These are phyloP conservation scores for Nomada goodeniana DNA, from an alignment of 2,888 invertebrate species.

Conservation along the genomic window DNA sequence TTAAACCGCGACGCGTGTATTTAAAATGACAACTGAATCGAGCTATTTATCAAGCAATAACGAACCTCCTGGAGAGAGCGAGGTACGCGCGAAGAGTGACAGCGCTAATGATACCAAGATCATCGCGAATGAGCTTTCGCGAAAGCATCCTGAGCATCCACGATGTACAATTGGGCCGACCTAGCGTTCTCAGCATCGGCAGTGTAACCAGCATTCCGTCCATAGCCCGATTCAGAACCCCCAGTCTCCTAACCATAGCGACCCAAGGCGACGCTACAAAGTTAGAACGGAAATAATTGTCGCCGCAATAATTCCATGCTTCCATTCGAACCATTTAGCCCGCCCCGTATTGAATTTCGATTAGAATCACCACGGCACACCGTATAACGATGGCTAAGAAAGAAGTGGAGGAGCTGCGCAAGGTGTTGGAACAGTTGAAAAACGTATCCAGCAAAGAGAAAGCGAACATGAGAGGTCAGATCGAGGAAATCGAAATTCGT, in stretches of 20 bases:
- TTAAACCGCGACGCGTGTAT: constrained; percentile 44
- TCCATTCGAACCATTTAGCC: not conserved
- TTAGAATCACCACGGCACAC: constrained; percentile 85
- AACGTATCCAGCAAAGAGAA: constrained; percentile 81
- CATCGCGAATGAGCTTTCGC: constrained; percentile 66
- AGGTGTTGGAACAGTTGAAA: constrained; percentile 79
- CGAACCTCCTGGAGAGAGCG: constrained; percentile 67
- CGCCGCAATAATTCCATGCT: not conserved
- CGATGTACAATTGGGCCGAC: constrained; percentile 22
- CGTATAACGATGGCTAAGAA: constrained; percentile 85
- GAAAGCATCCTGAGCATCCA: constrained; percentile 58
- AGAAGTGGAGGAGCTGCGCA: constrained; percentile 85
- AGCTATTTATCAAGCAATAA: constrained; percentile 53
- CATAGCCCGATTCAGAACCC: constrained; percentile 55
- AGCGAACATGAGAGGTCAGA: constrained; percentile 84
- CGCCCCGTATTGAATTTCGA: not conserved
- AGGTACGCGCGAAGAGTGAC: constrained; percentile 62
- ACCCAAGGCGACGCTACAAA: constrained; percentile 26
- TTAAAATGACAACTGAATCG: constrained; percentile 48
- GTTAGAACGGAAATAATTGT: constrained; percentile 27
- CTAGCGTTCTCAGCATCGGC: constrained; percentile 33
- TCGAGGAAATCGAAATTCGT: constrained; percentile 86
- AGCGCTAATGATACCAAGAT: constrained; percentile 51
- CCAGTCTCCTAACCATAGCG: constrained; percentile 36
- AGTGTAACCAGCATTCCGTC: constrained; percentile 63